Conservation (phyloP, 2,888 invertebrate genomes). For the Pegoplata infirma region DNA sequence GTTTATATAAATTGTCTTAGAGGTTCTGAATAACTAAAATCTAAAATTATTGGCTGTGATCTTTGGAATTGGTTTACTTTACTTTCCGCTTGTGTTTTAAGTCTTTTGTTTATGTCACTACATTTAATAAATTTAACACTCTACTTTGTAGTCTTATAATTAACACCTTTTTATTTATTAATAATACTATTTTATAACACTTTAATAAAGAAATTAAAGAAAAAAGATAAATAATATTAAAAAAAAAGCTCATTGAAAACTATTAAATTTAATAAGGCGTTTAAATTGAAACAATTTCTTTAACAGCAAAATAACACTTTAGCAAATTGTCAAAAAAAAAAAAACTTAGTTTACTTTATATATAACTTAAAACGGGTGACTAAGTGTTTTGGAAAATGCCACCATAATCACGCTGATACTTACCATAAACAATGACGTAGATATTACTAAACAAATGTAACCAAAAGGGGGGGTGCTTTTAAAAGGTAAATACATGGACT, state of each 20-base stretch:
- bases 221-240: neutral
- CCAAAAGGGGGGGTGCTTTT: constrained; percentile 1
- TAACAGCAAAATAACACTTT: constrained; percentile 5
- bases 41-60: too few relatives aligned
- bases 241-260: constrained; percentile 5
- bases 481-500: neutral
- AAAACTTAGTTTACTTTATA: neutral
- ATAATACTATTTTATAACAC: neutral
- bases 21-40: too few relatives aligned
- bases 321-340: constrained; percentile 6
- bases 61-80: too few relatives aligned
- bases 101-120: neutral
- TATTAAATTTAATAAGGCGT: constrained; percentile 49
- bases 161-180: neutral
- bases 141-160: neutral
- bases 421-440: constrained; percentile 49
- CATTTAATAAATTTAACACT: neutral
- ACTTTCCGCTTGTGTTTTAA: neutral
- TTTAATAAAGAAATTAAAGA: constrained; percentile 16
- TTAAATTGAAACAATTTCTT: constrained; percentile 24
- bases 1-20: too few relatives aligned
- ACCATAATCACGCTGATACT: constrained; percentile 15
- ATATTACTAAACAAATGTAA: neutral
- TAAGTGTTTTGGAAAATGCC: constrained; percentile 52
- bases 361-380: constrained; percentile 43